Conservation (phyloP, 2,113 vertebrate species). For the Menidia beryllina region DNA sequence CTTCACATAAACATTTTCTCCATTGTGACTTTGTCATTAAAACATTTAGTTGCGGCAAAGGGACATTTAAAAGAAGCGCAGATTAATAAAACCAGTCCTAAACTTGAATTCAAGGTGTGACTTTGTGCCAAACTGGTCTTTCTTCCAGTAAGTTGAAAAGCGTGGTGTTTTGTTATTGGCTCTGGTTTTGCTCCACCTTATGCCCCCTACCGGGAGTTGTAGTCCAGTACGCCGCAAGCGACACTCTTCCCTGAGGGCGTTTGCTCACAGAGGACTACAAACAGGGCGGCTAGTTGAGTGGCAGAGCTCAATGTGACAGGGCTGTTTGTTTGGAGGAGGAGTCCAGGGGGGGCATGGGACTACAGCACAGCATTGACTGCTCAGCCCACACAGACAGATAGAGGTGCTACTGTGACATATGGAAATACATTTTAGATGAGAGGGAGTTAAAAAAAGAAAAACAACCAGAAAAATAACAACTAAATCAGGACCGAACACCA, state of each 20-base stretch:
- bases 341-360: not conserved
- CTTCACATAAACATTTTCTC: too few relatives aligned
- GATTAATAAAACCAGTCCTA: not conserved
- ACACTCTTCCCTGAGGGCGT: fast-evolving
- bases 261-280: slow-evolving; percentile 21
- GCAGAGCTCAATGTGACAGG: slow-evolving; percentile 26
- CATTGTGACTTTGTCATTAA: too few relatives aligned
- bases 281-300: not conserved
- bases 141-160: slow-evolving; percentile 37
- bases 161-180: slow-evolving; percentile 81
- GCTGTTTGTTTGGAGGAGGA: slow-evolving; percentile 36
- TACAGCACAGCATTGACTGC: slow-evolving; percentile 7
- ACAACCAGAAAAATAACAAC: not conserved
- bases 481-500: not conserved
- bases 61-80: not conserved
- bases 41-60: too few relatives aligned
- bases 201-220: slow-evolving; percentile 47
- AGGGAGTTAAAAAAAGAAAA: not conserved
- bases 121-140: not conserved
- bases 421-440: not conserved
- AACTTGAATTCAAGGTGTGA: not conserved
- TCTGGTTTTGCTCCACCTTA: not conserved
- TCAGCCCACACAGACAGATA: slow-evolving; percentile 1
- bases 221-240: slow-evolving; percentile 34
- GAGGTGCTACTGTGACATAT: slow-evolving; percentile 1